These are phyloP conservation scores for Sphaeramia orbicularis DNA, from an alignment of 2,797 vertebrate genomes.

Conservation along the genomic window DNA sequence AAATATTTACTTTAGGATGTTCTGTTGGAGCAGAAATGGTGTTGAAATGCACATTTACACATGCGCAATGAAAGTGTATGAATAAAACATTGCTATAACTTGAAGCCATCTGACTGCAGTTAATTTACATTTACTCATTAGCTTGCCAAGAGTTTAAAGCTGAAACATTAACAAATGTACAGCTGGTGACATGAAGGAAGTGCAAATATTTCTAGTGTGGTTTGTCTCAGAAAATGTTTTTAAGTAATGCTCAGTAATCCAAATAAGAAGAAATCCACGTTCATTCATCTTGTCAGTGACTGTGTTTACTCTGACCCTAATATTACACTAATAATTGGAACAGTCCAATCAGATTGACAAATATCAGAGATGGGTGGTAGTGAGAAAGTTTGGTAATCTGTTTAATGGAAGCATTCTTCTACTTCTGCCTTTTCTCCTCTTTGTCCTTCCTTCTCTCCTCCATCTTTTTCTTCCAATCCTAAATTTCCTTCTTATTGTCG, in stretches of 20 bases:
- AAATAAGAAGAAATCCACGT: neutral
- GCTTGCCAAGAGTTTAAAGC: constrained; percentile 14
- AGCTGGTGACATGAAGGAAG: constrained; percentile 18
- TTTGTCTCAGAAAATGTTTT: constrained; percentile 29
- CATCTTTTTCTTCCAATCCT: too few relatives aligned
- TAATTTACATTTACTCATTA: constrained; percentile 15
- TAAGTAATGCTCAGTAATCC: constrained; percentile 16
- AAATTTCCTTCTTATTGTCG: too few relatives aligned
- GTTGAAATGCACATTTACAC: constrained; percentile 8
- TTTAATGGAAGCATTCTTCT: too few relatives aligned
- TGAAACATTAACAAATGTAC: constrained; percentile 35
- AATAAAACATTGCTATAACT: constrained; percentile 30
- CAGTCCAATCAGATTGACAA: too few relatives aligned
- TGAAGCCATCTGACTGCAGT: constrained; percentile 36
- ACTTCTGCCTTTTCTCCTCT: too few relatives aligned
- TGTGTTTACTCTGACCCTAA: too few relatives aligned
- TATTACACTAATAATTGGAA: too few relatives aligned
- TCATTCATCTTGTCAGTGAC: neutral
- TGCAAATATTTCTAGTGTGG: constrained; percentile 44
- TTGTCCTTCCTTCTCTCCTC: too few relatives aligned
- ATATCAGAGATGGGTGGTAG: too few relatives aligned
- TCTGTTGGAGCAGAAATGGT: neutral
- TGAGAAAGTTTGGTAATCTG: too few relatives aligned
- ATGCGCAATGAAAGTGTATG: constrained; percentile 17
- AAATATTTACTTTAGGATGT: neutral